Evolutionary conservation across 1,140 invertebrate species (phyloP), one percentile per base, ranked within the genome.

Genomic region (Polyergus mexicanus): DNA sequence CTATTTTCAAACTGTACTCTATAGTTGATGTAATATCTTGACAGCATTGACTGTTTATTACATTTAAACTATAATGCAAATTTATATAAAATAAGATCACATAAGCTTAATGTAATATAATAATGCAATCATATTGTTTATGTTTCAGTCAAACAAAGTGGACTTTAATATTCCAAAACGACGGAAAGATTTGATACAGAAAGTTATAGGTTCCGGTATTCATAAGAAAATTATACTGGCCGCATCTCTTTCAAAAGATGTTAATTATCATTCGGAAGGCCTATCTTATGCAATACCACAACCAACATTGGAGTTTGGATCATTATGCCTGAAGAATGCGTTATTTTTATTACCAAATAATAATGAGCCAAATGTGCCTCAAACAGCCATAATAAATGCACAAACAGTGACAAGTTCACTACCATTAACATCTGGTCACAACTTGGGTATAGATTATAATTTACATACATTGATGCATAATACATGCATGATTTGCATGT

Each of bases 231-330:
- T 97, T 25, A 96, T 97, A 66, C 91, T 97, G 60, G 94, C 95
- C 11, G 95, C 96, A 11, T 94, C 95, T 86, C 91, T 97, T 62
- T 96, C 95, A 4, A 96, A 96, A 90, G 95, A 96, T 90, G 94
- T 94, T 76, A 95, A 95, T 90, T 96, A 96, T 90, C 95, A 95
- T 85, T 88, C 93, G 6, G 96, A 97, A 88, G 96, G 96, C 58
- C 96, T 97, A 90, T 97, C 97, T 0, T 97, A 97, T 92, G 97
- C 98, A 2, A 97, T 98, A 83, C 98, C 98, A 65, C 97, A 98
- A 60, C 96, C 98, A 3, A 98, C 97, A n/a, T 94, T 99, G 65
- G 98, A 99, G 94, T 99, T 99, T 96, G 98, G 97, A 13, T 97
- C 97, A 13, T 92, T 99, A 7, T 99, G 98, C 94, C 92, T 99